phyloP scores from a whole-genome alignment of 2,797 vertebrate genomes.

The Neoniphon sammara region DNA sequence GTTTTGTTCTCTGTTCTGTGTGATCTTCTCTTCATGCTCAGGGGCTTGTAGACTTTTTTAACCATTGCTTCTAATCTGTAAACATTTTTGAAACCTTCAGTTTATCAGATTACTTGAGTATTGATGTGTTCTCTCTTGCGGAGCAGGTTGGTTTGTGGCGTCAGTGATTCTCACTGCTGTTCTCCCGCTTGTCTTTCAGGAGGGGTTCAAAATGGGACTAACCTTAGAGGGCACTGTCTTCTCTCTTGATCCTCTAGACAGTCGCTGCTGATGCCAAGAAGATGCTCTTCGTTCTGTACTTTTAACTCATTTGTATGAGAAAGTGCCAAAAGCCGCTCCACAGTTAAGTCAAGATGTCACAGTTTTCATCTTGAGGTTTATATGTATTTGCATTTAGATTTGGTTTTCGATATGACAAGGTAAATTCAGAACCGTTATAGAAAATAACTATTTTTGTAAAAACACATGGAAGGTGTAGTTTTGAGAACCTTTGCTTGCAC shows the following conservation, averaged over 20 bases:
- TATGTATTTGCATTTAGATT: constrained; percentile 82
- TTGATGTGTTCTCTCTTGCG: background rate
- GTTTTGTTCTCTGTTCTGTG: background rate
- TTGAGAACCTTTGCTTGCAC: constrained; percentile 75
- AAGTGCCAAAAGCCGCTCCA: constrained; percentile 80
- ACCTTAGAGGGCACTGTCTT: constrained; percentile 99
- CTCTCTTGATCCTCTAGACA: constrained; percentile 94
- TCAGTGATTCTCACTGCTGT: constrained; percentile 20
- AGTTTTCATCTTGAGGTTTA: constrained; percentile 78
- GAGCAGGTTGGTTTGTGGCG: background rate
- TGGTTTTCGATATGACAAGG: constrained; percentile 76
- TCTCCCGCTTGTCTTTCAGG: constrained; percentile 85
- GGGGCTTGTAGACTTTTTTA: background rate
- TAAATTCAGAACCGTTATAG: constrained; percentile 73
- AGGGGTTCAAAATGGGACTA: constrained; percentile 99
- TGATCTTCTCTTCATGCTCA: constrained; percentile 1
- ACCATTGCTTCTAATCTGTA: background rate
- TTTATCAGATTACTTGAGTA: background rate
- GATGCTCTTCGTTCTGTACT: constrained; percentile 66
- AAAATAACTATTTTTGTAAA: constrained; percentile 87
- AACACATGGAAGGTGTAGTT: constrained; percentile 61
- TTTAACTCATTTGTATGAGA: constrained; percentile 79
- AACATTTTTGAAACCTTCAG: background rate
- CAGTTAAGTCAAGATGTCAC: constrained; percentile 75
- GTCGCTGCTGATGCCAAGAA: constrained; percentile 91